Conservation (phyloP, 2,888 invertebrate genomes). For the Chymomyza fuscimana region DNA sequence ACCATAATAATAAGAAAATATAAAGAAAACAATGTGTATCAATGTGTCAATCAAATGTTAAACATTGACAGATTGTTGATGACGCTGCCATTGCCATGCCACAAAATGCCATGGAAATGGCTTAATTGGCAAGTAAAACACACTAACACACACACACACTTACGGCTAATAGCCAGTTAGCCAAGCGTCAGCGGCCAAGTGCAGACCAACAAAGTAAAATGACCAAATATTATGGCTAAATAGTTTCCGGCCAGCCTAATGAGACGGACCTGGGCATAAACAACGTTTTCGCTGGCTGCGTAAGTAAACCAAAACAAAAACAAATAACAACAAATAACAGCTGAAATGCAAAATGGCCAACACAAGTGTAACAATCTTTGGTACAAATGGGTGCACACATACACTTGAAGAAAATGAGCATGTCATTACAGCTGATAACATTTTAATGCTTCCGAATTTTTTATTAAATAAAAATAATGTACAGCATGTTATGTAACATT, state of each 20-base stretch:
- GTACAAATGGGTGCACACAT: conserved; percentile 11
- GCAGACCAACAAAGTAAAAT: conserved; percentile 28
- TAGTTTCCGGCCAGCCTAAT: conserved; percentile 69
- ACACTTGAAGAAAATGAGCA: background rate
- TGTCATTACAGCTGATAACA: too few species aligned
- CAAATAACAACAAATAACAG: conserved; percentile 31
- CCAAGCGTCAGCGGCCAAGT: conserved; percentile 8
- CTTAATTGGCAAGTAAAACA: conserved; percentile 55
- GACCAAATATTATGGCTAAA: conserved; percentile 71
- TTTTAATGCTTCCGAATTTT: too few species aligned
- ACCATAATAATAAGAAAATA: background rate
- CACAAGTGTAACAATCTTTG: conserved; percentile 22
- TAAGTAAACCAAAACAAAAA: conserved; percentile 20
- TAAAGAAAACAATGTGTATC: conserved; percentile 50
- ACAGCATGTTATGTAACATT: too few species aligned
- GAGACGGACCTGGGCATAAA: conserved; percentile 64
- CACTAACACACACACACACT: conserved; percentile 28
- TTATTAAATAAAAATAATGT: too few species aligned
- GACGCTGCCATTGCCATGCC: background rate
- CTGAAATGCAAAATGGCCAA: conserved; percentile 36
- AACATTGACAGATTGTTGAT: conserved; percentile 50
- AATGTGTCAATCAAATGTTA: conserved; percentile 62
- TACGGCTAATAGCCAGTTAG: conserved; percentile 10
- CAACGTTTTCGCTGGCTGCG: conserved; percentile 56
- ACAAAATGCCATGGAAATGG: conserved; percentile 43